phyloP scores from a whole-genome alignment of 2,888 invertebrate species.

The Pegoplata infirma region DNA sequence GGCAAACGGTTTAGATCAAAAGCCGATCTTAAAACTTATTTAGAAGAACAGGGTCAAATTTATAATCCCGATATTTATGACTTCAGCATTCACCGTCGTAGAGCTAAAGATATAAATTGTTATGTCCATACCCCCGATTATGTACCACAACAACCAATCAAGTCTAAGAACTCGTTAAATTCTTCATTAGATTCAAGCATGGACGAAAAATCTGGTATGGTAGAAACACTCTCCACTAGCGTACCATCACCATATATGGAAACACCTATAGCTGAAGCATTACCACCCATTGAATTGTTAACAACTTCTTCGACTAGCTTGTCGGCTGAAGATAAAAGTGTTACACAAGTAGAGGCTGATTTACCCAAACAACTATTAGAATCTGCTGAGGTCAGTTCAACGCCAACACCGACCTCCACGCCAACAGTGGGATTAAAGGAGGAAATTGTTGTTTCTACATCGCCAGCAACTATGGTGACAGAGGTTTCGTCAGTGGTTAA shows the following conservation, averaged over 20 bases:
- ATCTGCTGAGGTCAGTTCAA: conserved; percentile 49
- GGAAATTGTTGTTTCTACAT: conserved; percentile 21
- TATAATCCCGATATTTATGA: conserved; percentile 81
- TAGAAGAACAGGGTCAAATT: conserved; percentile 76
- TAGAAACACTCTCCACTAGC: conserved; percentile 28
- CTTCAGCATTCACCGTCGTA: conserved; percentile 80
- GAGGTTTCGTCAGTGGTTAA: conserved; percentile 7
- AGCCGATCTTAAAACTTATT: conserved; percentile 79
- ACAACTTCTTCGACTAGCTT: conserved; percentile 67
- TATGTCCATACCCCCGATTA: conserved; percentile 77
- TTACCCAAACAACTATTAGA: conserved; percentile 58
- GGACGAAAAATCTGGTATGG: conserved; percentile 48
- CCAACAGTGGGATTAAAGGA: conserved; percentile 48
- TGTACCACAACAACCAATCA: conserved; percentile 71
- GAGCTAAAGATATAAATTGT: conserved; percentile 78
- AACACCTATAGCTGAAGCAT: conserved; percentile 71
- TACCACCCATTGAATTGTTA: conserved; percentile 75
- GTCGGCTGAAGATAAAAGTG: conserved; percentile 58
- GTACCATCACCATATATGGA: conserved; percentile 69
- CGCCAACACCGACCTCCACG: conserved; percentile 51
- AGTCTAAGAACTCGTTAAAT: conserved; percentile 63
- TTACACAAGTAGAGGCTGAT: conserved; percentile 57
- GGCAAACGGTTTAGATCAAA: conserved; percentile 82
- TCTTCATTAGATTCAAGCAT: conserved; percentile 66
- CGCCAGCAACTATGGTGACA: too few species aligned